A percentile compares a stretch with the other conserved stretches of the same genome.
phyloP scores from a whole-genome alignment of 2,888 invertebrate species.

The Chromoteleia sp. region DNA sequence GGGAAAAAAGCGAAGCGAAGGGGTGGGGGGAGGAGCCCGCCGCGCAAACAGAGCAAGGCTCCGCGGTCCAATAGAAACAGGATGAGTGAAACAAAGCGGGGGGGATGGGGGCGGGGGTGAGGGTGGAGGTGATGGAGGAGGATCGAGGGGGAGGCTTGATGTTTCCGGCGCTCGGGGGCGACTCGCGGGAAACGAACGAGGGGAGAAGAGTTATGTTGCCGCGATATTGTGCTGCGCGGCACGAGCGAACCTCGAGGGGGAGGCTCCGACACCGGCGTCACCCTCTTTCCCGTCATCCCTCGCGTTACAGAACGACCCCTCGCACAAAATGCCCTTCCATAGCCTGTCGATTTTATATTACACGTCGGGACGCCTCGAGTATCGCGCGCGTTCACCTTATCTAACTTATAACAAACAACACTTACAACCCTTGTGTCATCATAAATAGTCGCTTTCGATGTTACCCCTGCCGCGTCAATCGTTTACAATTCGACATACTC shows the following conservation, averaged over 20 bases:
- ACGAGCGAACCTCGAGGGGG: constrained; percentile 79
- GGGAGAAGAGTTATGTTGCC: constrained; percentile 85
- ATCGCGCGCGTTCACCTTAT: constrained; percentile 65
- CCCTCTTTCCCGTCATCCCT: constrained; percentile 72
- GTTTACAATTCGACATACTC: constrained; percentile 49
- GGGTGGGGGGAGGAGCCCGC: constrained; percentile 73
- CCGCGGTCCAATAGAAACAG: constrained; percentile 85
- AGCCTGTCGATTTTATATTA: constrained; percentile 81
- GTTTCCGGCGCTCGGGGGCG: constrained; percentile 80
- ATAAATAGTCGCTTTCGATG: constrained; percentile 49
- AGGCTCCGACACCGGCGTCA: constrained; percentile 81
- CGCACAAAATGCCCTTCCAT: constrained; percentile 70
- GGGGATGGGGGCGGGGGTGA: constrained; percentile 77
- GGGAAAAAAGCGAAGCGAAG: constrained; percentile 71
- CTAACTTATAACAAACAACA: constrained; percentile 70
- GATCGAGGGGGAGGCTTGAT: constrained; percentile 79
- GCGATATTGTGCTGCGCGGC: constrained; percentile 84
- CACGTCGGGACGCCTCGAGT: constrained; percentile 74
- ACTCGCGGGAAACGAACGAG: constrained; percentile 81
- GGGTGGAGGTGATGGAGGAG: constrained; percentile 73
- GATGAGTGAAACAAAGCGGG: constrained; percentile 85
- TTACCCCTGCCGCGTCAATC: constrained; percentile 39
- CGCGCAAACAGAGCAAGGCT: constrained; percentile 85
- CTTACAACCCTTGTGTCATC: constrained; percentile 68
- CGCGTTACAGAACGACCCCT: constrained; percentile 69